phyloP scores from a whole-genome alignment of 2,113 vertebrate genomes.

The Lepus americanus region DNA sequence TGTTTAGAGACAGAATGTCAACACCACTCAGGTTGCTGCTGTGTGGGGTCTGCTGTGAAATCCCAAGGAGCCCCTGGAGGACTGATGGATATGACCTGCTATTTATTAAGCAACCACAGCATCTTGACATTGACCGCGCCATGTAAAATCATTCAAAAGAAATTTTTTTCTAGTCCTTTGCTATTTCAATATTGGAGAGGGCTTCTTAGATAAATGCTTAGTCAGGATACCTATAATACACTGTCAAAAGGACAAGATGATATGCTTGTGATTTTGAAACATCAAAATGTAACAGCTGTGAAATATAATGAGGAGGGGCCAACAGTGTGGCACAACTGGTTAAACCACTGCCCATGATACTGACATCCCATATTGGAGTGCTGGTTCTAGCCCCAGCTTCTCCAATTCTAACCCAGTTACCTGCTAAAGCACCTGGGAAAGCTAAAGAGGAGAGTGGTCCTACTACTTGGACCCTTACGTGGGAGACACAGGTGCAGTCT shows the following conservation, averaged over 20 bases:
- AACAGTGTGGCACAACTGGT: too few species aligned
- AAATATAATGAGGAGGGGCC: not conserved
- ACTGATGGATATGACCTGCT: not conserved
- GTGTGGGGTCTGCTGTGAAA: not conserved
- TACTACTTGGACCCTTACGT: too few species aligned
- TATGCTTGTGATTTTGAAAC: not conserved
- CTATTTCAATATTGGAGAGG: not conserved
- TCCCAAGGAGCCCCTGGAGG: not conserved
- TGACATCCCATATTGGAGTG: too few species aligned
- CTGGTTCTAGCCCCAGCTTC: too few species aligned
- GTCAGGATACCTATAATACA: not conserved
- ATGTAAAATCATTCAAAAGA: conserved; percentile 17
- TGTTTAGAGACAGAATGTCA: not conserved
- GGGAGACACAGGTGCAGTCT: too few species aligned
- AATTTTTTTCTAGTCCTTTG: not conserved
- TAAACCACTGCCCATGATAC: too few species aligned
- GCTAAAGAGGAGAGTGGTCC: too few species aligned
- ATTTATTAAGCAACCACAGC: conserved; percentile 13
- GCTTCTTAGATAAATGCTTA: not conserved
- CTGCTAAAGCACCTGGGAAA: too few species aligned
- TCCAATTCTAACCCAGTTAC: too few species aligned
- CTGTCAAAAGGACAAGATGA: not conserved
- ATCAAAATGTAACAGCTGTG: not conserved
- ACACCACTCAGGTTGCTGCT: not conserved
- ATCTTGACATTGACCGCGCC: not conserved